Evolutionary conservation across 2,888 invertebrate genomes (phyloP), one percentile per base, ranked within the genome.

Genomic region (Hipparchia semele): DNA sequence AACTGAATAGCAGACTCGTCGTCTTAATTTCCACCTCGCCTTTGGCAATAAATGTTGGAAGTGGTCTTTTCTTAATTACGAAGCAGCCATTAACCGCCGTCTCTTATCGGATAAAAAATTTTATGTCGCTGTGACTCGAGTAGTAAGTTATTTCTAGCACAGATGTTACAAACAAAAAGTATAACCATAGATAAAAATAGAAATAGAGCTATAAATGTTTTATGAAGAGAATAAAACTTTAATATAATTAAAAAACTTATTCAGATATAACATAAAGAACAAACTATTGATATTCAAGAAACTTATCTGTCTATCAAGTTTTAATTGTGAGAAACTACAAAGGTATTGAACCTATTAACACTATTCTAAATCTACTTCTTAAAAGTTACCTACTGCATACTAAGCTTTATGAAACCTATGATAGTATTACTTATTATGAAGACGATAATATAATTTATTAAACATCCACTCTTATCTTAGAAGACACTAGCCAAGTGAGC

Each of bases 121-220:
- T 76, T 61, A 76, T 70, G 70, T 71, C 61, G 56, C 65, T 62
- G 51, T 56, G 69, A 68, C 71, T 70, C 68, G 62, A 72, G 71
- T 67, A 69, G 86, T 87, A 89, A 90, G 89, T 89, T 88, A 90
- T 89, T 83, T 79, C 84, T 77, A 75, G 79, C 86, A 85, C 90
- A 90, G 89, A 88, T 90, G 90, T 87, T 90, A 83, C 80, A 68
- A 70, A 72, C 56, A 71, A 71, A 70, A 49, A 71, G 58, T 51
- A 60, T 39, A 69, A 12, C 10, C n/a, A 66, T 9, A 6, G 13
- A 58, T 68, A 33, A n/a, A 74, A 66, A 65, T 39, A 56, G 49
- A 65, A 56, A 54, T 46, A 2, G 13, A 62, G 62, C 39, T 33
- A 9, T 61, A 62, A 70, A 70, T 67, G 46, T 46, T 56, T 67